phyloP scores from a whole-genome alignment of 2,113 vertebrate species.

The Parotia lawesii region DNA sequence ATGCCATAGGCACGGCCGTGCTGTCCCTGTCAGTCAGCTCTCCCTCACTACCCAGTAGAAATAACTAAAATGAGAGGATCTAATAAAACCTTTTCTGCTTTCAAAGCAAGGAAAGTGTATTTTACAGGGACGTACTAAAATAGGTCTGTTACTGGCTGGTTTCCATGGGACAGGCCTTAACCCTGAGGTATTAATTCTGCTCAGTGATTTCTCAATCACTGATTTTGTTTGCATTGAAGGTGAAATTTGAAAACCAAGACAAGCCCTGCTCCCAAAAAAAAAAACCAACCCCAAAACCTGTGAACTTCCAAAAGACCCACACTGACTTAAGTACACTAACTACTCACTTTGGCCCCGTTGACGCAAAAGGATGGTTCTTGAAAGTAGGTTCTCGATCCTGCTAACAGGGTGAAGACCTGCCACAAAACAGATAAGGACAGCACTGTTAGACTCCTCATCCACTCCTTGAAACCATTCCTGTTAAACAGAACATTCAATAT shows the following conservation, averaged over 20 bases:
- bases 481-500: background rate
- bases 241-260: background rate
- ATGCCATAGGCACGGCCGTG: rapidly evolving
- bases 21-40: background rate
- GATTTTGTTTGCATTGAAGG: background rate
- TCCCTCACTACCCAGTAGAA: background rate
- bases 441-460: rapidly evolving
- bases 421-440: background rate
- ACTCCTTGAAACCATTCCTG: background rate
- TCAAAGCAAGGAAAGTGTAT: background rate
- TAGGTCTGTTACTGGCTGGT: background rate
- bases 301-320: background rate
- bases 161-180: background rate
- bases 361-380: background rate
- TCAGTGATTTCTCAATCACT: background rate
- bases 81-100: background rate
- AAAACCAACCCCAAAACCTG: background rate
- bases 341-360: background rate
- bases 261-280: rapidly evolving
- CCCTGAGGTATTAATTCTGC: background rate
- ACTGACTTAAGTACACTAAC: background rate
- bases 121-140: background rate
- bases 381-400: background rate
- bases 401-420: background rate
- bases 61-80: background rate